These are phyloP conservation scores for Lypha dubia DNA, from an alignment of 2,888 invertebrate species.

Conservation along the genomic window DNA sequence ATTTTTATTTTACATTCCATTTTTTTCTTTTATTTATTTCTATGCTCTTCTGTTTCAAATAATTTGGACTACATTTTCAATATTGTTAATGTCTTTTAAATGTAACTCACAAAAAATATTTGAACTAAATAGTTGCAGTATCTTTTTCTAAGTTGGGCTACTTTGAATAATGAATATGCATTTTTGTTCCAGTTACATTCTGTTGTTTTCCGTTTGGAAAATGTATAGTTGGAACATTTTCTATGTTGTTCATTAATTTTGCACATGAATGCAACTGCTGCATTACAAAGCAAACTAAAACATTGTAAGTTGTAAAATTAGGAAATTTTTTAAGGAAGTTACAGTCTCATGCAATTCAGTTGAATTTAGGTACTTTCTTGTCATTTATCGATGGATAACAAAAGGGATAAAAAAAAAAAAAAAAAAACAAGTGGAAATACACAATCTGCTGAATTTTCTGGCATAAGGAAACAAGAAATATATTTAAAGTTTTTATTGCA, in stretches of 20 bases:
- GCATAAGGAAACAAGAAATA: too few species aligned
- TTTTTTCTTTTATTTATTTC: background rate
- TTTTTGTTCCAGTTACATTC: conserved; percentile 44
- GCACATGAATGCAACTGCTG: conserved; percentile 38
- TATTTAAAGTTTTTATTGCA: too few species aligned
- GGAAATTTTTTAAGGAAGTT: conserved; percentile 35
- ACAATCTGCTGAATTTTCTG: background rate
- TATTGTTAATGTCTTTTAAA: conserved; percentile 59
- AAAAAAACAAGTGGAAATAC: background rate
- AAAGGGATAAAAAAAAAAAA: background rate
- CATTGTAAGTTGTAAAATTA: conserved; percentile 29
- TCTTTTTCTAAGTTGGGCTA: conserved; percentile 45
- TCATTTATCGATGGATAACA: background rate
- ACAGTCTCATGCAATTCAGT: conserved; percentile 19
- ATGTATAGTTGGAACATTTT: conserved; percentile 13
- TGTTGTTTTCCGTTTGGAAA: conserved; percentile 34
- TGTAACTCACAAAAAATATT: conserved; percentile 33
- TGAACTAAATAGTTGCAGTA: conserved; percentile 49
- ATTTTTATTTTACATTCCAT: too few species aligned
- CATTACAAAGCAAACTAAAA: conserved; percentile 23
- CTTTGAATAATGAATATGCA: conserved; percentile 59
- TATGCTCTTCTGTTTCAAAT: conserved; percentile 18
- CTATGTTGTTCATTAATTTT: conserved; percentile 27
- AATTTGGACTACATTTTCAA: conserved; percentile 55
- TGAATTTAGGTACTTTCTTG: conserved; percentile 8